Base-by-base conservation (phyloP, 2,113 vertebrate species). In the Platysteira castanea region DNA sequence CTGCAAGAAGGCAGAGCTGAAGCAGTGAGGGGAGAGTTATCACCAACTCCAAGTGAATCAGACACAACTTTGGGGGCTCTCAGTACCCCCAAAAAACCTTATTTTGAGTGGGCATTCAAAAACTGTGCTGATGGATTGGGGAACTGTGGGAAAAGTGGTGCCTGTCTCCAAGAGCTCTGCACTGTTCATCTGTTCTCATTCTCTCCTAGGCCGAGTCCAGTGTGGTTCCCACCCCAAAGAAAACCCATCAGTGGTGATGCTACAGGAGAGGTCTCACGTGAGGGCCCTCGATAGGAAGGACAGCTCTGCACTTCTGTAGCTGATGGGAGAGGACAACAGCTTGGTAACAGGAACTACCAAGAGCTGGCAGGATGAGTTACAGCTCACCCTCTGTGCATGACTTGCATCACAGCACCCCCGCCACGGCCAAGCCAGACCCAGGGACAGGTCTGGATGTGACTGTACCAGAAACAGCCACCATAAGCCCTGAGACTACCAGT, bases 401-500 rank as follows among this genome's bases (percentile, higher is more conserved):
- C 84, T 95, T 95, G 78, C 89, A 98, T 86, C 93, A 69, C 81
- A 95, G 96, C 93, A 89, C 14, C 54, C 90, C 73, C 15, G 56
- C 76, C 56, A 95, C 89, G 0, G 69, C 96, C n/a, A 83, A 81
- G n/a, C 78, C 96, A 83, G 93, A 91, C 41, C 93, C 96, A 46
- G 93, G 96, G 52, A 92, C 95, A 74, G 20, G 92, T 71, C 89
- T 97, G n/a, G 97, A 97, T 28, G 93, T 88, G 71, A 88, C 97
- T 83, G 89, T 96, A 61, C 95, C 97, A 24, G 95, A 98, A 93
- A 94, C 98, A 86, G 93, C 98, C 85, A 98, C 99, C 7, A 81
- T 98, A 96, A 97, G 94, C 46, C 97, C 98, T 59, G 99, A 99
- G 67, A 98, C 98, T 61, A 98, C 98, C 69, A 98, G 97, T 93